Conservation (phyloP, 2,888 invertebrate species). For the Amblyjoppa fuscipennis region DNA sequence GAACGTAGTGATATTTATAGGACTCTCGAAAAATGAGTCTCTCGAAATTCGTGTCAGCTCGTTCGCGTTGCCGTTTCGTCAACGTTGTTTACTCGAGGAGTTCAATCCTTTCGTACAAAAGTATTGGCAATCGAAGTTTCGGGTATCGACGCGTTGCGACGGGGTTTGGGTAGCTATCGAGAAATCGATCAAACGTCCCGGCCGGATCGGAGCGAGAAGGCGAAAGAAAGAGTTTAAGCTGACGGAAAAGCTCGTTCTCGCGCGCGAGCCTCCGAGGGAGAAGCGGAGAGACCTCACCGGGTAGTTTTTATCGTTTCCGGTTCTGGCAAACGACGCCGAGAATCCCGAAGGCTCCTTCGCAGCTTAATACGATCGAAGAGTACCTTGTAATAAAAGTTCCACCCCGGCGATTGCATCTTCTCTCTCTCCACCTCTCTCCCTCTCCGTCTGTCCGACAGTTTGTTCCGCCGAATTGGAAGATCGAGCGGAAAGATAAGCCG, state of each 20-base stretch:
- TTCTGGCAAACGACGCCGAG: constrained; percentile 70
- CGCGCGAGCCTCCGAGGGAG: constrained; percentile 32
- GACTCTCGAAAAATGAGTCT: constrained; percentile 2
- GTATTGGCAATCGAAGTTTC: constrained; percentile 55
- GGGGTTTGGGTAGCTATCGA: constrained; percentile 12
- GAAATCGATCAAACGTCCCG: constrained; percentile 65
- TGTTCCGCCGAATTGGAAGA: constrained; percentile 71
- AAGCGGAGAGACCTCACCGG: constrained; percentile 46
- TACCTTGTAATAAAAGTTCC: constrained; percentile 71
- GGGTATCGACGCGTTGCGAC: constrained; percentile 3
- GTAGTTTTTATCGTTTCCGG: constrained; percentile 71
- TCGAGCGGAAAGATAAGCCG: constrained; percentile 74
- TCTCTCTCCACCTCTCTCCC: constrained; percentile 22
- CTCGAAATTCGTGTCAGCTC: background rate
- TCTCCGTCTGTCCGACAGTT: constrained; percentile 60
- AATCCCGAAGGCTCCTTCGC: constrained; percentile 67
- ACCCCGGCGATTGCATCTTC: constrained; percentile 66
- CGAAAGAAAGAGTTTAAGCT: constrained; percentile 63
- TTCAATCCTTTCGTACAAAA: constrained; percentile 38
- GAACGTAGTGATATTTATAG: constrained; percentile 20
- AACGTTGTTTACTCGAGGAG: constrained; percentile 32
- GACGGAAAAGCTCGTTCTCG: constrained; percentile 60
- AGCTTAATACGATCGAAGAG: constrained; percentile 71
- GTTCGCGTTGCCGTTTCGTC: constrained; percentile 18
- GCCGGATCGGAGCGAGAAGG: constrained; percentile 44